phyloP scores from a whole-genome alignment of 2,888 invertebrate species.

The Brachynemurus nebulosus region DNA sequence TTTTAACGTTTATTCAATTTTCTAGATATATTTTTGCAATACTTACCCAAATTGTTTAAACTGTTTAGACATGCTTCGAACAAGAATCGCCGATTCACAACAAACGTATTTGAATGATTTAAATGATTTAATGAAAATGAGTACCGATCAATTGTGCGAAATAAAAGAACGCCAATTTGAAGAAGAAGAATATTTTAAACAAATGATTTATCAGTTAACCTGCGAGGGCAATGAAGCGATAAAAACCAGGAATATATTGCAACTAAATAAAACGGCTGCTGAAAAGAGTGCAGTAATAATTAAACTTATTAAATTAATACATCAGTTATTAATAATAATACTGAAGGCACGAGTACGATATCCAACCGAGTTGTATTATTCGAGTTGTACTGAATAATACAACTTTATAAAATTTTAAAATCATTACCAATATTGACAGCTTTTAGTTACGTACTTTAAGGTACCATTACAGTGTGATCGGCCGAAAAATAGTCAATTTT shows the following conservation, averaged over 20 bases:
- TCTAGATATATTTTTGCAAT: too few relatives aligned
- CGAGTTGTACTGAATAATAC: too few relatives aligned
- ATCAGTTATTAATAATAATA: too few relatives aligned
- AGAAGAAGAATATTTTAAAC: neutral
- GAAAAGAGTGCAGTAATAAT: conserved; percentile 1
- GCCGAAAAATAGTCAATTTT: too few relatives aligned
- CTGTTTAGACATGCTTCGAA: neutral
- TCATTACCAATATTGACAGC: too few relatives aligned
- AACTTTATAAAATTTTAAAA: too few relatives aligned
- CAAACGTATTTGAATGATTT: neutral
- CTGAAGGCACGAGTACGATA: too few relatives aligned
- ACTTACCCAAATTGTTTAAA: too few relatives aligned
- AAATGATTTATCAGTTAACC: conserved; percentile 5
- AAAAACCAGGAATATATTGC: neutral
- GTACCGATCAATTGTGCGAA: neutral
- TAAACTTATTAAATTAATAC: neutral
- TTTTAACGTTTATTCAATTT: too few relatives aligned
- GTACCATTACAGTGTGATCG: too few relatives aligned
- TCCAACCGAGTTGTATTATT: too few relatives aligned
- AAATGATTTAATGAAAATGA: neutral
- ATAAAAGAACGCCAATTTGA: neutral
- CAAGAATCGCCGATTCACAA: neutral
- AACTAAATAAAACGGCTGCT: neutral
- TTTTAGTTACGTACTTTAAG: too few relatives aligned
- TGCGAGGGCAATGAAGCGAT: neutral